A percentile compares a stretch with the other conserved stretches of the same genome.
Conservation (phyloP, 2,888 invertebrate species). For the Pharmacophagus antenor region DNA sequence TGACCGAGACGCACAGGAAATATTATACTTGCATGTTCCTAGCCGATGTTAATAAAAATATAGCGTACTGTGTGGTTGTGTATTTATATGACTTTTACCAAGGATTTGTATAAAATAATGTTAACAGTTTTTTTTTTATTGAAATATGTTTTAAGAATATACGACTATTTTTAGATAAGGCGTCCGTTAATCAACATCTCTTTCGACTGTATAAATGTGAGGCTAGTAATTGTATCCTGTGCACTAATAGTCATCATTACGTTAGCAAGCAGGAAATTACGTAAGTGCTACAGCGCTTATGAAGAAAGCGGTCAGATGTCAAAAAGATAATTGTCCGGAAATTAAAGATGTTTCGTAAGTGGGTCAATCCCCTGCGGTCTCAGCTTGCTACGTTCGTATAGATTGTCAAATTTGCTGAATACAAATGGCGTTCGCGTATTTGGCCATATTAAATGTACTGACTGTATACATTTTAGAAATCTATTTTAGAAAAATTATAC, state of each 20-base stretch:
- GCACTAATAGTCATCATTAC: constrained; percentile 17
- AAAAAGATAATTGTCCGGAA: constrained; percentile 80
- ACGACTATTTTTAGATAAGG: no score
- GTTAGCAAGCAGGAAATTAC: constrained; percentile 52
- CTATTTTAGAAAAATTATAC: neutral
- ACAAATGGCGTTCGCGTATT: neutral
- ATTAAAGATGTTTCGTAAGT: constrained; percentile 76
- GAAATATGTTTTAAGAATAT: no score
- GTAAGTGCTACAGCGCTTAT: constrained; percentile 56
- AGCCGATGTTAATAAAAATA: constrained; percentile 21
- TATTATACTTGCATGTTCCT: constrained; percentile 37
- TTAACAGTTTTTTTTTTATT: no score
- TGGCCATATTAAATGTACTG: neutral
- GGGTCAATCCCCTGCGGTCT: constrained; percentile 55
- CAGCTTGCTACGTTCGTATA: constrained; percentile 36
- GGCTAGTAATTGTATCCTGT: constrained; percentile 5
- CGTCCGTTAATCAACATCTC: neutral
- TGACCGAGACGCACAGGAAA: constrained; percentile 35
- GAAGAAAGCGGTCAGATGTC: constrained; percentile 79
- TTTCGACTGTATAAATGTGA: neutral
- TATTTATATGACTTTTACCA: neutral
- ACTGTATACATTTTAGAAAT: neutral
- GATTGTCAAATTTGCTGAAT: constrained; percentile 17
- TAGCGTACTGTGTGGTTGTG: constrained; percentile 9
- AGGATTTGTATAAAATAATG: no score